Evolutionary conservation across 2,888 invertebrate genomes (phyloP), one percentile per base, ranked within the genome.

Genomic region (Abrostola tripartita): DNA sequence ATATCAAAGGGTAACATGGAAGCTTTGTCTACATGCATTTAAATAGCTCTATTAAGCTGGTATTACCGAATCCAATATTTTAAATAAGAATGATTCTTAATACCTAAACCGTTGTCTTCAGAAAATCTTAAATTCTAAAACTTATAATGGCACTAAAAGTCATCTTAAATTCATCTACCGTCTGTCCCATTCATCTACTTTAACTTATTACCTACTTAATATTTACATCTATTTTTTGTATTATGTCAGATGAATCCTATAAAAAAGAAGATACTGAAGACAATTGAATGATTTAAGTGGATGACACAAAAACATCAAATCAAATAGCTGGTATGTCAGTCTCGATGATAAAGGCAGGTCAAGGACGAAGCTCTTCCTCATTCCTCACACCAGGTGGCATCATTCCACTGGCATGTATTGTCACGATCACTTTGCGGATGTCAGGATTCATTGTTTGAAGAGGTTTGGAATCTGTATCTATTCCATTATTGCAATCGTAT

Each of bases 311-410:
- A 61, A 72, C 65, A 54, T 64, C 62, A 58, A 50, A 73, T 65
- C 65, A 62, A 60, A 64, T 55, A 62, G 37, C 8, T 11, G 49
- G 37, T 61, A 56, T 61, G 58, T 60, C 58, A 54, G 71, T 67
- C 51, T 53, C 52, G 58, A 66, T 51, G 68, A 65, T 51, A 65
- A 67, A 52, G 49, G 49, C 60, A 65, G 70, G 72, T 79, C 79
- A 77, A 55, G 78, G 78, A 11, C 51, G 36, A 11, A 12, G 24
- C 12, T 67, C 75, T 79, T 79, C 79, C 79, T 79, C 79, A 79
- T 79, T 73, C 75, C 78, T 9, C 63, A n/a, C 5, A 49, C 35
- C 38, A 24, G 14, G 11, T 58, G 40, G 65, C 68, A 24, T 24
- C 24, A 24, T 24, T 24, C 24, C 4, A 24, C 24, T 24, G 24